Base-by-base conservation (phyloP, 1,140 invertebrate species). In the Heliconius melpomene region DNA sequence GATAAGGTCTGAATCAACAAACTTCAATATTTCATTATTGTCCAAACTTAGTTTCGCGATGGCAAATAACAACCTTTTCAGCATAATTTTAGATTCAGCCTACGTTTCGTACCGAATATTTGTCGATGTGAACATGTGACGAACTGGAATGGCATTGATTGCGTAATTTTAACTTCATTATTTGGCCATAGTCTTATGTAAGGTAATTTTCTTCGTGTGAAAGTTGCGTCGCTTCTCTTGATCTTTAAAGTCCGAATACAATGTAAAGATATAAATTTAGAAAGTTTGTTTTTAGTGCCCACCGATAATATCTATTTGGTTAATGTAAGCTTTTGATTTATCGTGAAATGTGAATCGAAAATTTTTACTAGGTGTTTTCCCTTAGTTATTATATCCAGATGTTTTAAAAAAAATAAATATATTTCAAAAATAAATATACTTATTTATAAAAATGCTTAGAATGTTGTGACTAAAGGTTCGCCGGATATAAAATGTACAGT, bases 41-140 rank as follows among this genome's bases (percentile, higher is more conserved):
- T 26, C 60, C 60, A 16, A 66, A 77, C 46, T 77, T 46, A 60
- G 60, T 38, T 46, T 40, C 57, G n/a, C 26, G 60, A 70, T 70
- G 75, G 75, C 75, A 77, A 77, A 77, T 77, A 77, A 36, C 38
- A 66, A 26, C 36, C 66, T 57, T 76, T 76, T 70, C 57, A 76
- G 75, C 38, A 76, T 38, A 77, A 70, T 77, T 77, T 77, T 77
- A 77, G 40, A 46, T 71, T 50, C 38, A 60, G 36, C 40, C 75
- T 26, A 66, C 60, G 40, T 70, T 76, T 60, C n/a, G 54, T 60
- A n/a, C 7, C 0, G 20, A 60, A 60, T 60, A 60, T 23, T 60
- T 60, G 54, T 11, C 23, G 7, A 60, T n/a, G n/a, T 29, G 60
- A 11, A 29, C 60, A 66, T 29, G 26, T 66, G 60, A 29, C 13